Conservation (phyloP, 2,888 invertebrate species). For the Pheosia tremula region DNA sequence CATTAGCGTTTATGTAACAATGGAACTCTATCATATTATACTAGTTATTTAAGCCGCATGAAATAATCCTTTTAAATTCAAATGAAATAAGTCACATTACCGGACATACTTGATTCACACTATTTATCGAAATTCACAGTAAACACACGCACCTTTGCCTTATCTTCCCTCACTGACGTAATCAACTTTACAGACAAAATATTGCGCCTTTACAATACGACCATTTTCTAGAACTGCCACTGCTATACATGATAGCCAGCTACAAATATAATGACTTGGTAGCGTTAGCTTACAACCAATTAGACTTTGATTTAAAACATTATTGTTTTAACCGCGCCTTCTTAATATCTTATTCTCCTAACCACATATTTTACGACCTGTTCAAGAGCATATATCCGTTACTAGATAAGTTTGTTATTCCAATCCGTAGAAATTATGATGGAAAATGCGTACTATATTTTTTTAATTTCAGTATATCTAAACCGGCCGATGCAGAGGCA, state of each 20-base stretch:
- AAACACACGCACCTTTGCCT: conserved; percentile 31
- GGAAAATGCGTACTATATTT: conserved; percentile 2
- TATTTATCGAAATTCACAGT: conserved; percentile 38
- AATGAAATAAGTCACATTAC: conserved; percentile 15
- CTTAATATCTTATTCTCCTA: conserved; percentile 27
- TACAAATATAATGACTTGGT: conserved; percentile 35
- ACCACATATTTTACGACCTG: conserved; percentile 33
- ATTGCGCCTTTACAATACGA: conserved; percentile 22
- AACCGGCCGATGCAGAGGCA: too few relatives aligned
- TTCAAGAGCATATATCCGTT: conserved; percentile 23
- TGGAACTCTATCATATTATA: neutral
- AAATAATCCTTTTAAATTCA: conserved; percentile 11
- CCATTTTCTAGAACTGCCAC: conserved; percentile 23
- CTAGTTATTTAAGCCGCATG: neutral
- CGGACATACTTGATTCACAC: conserved; percentile 40
- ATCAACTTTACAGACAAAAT: conserved; percentile 27
- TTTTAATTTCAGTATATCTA: too few relatives aligned
- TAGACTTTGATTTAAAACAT: conserved; percentile 34
- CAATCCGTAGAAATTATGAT: conserved; percentile 7
- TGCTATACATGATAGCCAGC: conserved; percentile 23
- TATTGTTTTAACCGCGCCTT: conserved; percentile 30
- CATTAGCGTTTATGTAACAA: neutral
- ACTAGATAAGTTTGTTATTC: conserved; percentile 20
- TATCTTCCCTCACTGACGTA: conserved; percentile 40
- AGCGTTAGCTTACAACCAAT: conserved; percentile 35